Conservation (phyloP, 2,113 vertebrate species). For the Hipposideros armiger region DNA sequence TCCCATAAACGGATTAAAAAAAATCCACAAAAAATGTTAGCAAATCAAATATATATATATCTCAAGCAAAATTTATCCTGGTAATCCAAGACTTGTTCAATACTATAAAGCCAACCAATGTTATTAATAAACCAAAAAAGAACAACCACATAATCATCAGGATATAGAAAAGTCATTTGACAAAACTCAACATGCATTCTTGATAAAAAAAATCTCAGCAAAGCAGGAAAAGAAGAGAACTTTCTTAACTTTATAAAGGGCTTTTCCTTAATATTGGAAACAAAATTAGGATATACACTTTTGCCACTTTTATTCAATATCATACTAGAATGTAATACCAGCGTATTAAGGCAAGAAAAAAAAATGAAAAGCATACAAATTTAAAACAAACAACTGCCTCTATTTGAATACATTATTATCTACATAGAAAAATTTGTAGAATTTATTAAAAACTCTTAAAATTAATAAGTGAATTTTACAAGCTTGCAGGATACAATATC, state of each 20-base stretch:
- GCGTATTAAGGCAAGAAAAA: background rate
- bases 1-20: background rate
- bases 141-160: background rate
- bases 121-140: background rate
- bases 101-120: background rate
- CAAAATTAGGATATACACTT: background rate
- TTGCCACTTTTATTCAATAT: background rate
- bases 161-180: background rate
- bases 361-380: background rate
- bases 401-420: background rate
- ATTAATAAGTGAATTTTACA: background rate
- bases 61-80: too few relatives aligned
- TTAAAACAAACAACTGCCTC: background rate
- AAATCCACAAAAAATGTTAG: background rate
- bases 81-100: background rate
- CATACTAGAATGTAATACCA: background rate
- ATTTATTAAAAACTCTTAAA: background rate
- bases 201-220: background rate
- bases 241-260: background rate
- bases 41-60: background rate
- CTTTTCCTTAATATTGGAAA: background rate
- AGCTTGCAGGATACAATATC: background rate
- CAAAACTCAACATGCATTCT: constrained; percentile 1
- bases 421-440: background rate
- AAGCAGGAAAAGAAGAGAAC: background rate